Base-by-base conservation (phyloP, 2,797 vertebrate species). In the Rallus crepitans region DNA sequence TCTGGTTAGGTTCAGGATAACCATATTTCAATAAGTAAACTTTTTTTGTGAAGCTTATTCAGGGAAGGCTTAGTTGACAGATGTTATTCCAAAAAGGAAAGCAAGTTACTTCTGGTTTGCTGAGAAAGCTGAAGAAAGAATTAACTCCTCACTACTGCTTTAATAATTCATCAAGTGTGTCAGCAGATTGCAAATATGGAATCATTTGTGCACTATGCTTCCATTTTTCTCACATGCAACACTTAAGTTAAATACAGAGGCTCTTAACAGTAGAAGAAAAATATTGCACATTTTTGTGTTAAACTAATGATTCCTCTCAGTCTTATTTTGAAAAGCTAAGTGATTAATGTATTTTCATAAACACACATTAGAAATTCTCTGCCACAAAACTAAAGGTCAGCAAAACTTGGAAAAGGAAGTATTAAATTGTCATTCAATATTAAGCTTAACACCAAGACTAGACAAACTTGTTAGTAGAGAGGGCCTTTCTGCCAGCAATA, bases 401-500 rank as follows among this genome's bases (percentile, higher is more conserved):
- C 23, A 50, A 79, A 81, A 64, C 27, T 82, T 94, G 37, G n/a
- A 94, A 87, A 78, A 89, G 70, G 78, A 93, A 90, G 70, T 90
- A 88, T 82, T 91, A 86, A 91, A 72, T 69, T 87, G 75, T 87
- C 88, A 93, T 90, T 90, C 60, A 39, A 19, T 68, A 70, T 84
- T 90, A 83, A 86, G 39, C 76, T 78, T 86, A 94, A 77, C 5
- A 27, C 70, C 85, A 89, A 89, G 72, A 65, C 63, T 57, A 86
- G 66, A 70, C 64, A 94, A 93, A 87, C 59, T 59, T 71, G 7
- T 76, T 81, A 80, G 30, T 72, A 84, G 64, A 81, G 42, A 71
- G 89, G 55, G 70, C 63, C 45, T 84, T 94, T 90, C 63, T 89
- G 88, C 69, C 91, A 94, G 80, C 45, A 96, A 70, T 57, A 82